Base-by-base conservation (phyloP, 2,888 invertebrate genomes). In the Sphaerophoria rueppellii region DNA sequence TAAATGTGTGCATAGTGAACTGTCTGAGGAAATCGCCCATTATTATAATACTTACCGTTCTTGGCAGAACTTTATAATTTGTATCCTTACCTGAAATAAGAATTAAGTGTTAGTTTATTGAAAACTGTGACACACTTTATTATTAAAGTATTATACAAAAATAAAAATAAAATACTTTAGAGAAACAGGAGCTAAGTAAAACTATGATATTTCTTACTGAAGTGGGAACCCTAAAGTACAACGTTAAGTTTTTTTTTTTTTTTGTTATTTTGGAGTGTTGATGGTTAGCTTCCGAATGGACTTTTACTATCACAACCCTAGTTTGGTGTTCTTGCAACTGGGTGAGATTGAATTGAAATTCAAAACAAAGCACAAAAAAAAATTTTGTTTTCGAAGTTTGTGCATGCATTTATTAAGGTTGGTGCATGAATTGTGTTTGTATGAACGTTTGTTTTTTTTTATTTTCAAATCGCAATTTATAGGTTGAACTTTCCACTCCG, bases 381-480 rank as follows among this genome's bases (percentile, higher is more conserved):
- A 4, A 16, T 65, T 52, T 35, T 24, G 24, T 24, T 24, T 24
- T 7, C 16, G 40, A 67, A 48, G 35, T 48, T 63, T 14, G 46
- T 63, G 14, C 16, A 60, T 60, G 12, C 16, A 40, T 60, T 60
- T 60, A 60, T 60, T 0, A 43, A 9, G 9, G 12, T 40, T 40
- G 40, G 14, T 55, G n/a, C 9, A 32, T 14, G 14, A 6, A 37
- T n/a, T 34, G 34, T n/a, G 34, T 46, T 0, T 4, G 32, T 24
- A 14, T 46, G 9, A 9, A 52, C 9, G 11, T 48, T 60, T 61
- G 61, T 14, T 67, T 35, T 65, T 14, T 34, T 24, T n/a, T 9
- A 50, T 63, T 37, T 24, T 58, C 24, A 24, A 37, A 32, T 32
- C 37, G n/a, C n/a, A 74, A 78, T 82, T 82, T 82, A 82, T 65